Percentiles rank a stretch among this genome's conserved stretches.
phyloP scores from a whole-genome alignment of 2,797 vertebrate species.

The Platyrinchus mystaceus region DNA sequence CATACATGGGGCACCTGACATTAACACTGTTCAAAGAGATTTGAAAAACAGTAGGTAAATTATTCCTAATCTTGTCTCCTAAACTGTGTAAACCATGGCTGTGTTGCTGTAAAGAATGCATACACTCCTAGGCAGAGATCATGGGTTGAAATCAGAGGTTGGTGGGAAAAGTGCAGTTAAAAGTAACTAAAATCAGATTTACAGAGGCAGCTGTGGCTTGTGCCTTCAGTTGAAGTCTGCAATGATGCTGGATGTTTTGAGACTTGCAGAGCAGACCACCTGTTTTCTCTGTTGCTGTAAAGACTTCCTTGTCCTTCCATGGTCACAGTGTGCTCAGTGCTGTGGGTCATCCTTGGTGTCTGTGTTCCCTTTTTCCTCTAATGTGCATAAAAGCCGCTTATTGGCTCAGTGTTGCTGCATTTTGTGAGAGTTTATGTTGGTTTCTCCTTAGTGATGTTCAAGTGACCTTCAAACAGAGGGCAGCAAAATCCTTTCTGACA shows the following conservation, averaged over 20 bases:
- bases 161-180: background rate
- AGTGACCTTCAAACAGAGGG: background rate
- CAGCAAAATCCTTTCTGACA: background rate
- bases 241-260: background rate
- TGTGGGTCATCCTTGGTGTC: background rate
- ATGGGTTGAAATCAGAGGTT: background rate
- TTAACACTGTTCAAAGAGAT: background rate
- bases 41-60: background rate
- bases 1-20: background rate
- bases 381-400: rapidly evolving
- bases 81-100: background rate
- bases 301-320: background rate
- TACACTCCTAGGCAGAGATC: background rate
- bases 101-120: background rate
- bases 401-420: background rate
- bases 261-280: background rate
- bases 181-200: background rate
- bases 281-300: background rate
- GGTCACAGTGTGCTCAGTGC: rapidly evolving
- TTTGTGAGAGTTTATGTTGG: background rate
- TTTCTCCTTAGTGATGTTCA: background rate
- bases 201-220: background rate
- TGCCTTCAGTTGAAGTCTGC: background rate
- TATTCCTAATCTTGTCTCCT: background rate
- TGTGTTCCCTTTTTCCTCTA: background rate